Conservation (phyloP, 2,113 vertebrate species). For the Gyps fulvus region DNA sequence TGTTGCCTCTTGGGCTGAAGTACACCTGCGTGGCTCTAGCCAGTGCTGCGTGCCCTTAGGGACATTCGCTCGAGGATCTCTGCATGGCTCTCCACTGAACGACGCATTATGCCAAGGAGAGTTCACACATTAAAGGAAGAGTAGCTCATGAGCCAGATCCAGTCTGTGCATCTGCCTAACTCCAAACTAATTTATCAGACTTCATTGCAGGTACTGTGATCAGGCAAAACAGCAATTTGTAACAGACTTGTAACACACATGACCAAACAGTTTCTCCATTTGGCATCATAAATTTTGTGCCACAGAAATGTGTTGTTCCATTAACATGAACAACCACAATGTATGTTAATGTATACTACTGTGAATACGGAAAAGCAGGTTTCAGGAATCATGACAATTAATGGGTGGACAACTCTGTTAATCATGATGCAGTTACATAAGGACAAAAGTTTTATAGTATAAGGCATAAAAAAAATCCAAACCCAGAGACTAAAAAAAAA, state of each 20-base stretch:
- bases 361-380: neutral
- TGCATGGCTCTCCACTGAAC: neutral
- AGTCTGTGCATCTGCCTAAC: neutral
- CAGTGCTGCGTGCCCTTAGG: rapidly evolving
- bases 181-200: neutral
- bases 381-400: neutral
- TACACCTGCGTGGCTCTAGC: neutral
- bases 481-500: neutral
- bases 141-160: neutral
- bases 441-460: neutral
- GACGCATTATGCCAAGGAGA: neutral
- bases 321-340: neutral
- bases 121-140: neutral
- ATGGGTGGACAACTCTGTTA: neutral
- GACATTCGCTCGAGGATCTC: neutral
- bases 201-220: neutral
- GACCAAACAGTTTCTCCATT: neutral
- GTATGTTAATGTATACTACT: neutral
- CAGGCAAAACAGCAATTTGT: neutral
- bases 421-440: neutral
- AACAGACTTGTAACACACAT: neutral
- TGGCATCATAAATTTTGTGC: neutral
- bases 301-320: neutral
- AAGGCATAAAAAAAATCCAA: neutral
- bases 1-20: neutral